These are phyloP conservation scores for Melanotaenia boesemani DNA, from an alignment of 2,797 vertebrate genomes.

Conservation along the genomic window DNA sequence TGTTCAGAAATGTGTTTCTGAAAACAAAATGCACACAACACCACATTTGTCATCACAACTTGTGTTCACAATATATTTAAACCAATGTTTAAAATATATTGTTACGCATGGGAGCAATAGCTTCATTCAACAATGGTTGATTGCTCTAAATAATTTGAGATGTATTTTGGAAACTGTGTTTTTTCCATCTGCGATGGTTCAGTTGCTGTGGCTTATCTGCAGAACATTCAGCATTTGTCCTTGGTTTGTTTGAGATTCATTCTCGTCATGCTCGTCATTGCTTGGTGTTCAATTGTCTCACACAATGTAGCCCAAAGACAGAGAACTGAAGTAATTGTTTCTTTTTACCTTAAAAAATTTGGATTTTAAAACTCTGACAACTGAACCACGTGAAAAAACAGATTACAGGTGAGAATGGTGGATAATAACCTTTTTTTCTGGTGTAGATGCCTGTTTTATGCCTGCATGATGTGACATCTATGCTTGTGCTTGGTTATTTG, in stretches of 20 bases:
- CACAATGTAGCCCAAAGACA: conserved; percentile 87
- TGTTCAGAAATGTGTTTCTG: conserved; percentile 78
- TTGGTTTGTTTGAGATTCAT: conserved; percentile 79
- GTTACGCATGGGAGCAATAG: conserved; percentile 75
- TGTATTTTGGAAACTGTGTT: conserved; percentile 84
- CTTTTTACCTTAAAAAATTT: conserved; percentile 60
- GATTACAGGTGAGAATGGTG: conserved; percentile 76
- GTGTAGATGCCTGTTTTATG: conserved; percentile 49
- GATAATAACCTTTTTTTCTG: conserved; percentile 54
- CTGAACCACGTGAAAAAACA: conserved; percentile 92
- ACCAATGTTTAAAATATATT: conserved; percentile 89
- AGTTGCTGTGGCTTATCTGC: conserved; percentile 86
- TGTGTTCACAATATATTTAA: conserved; percentile 87
- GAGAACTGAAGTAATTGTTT: conserved; percentile 88
- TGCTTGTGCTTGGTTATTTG: conserved; percentile 14
- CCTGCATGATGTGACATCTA: conserved; percentile 11
- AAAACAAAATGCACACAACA: conserved; percentile 66
- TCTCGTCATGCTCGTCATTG: conserved; percentile 74
- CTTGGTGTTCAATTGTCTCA: conserved; percentile 78
- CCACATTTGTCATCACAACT: conserved; percentile 68
- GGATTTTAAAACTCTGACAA: conserved; percentile 86
- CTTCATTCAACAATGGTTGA: conserved; percentile 73
- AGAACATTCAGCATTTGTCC: conserved; percentile 76
- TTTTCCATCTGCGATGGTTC: conserved; percentile 90
- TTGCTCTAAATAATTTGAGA: conserved; percentile 70